Percentiles rank a stretch among this genome's conserved stretches.
phyloP scores from a whole-genome alignment of 2,113 vertebrate genomes.

The Syrmaticus mikado region DNA sequence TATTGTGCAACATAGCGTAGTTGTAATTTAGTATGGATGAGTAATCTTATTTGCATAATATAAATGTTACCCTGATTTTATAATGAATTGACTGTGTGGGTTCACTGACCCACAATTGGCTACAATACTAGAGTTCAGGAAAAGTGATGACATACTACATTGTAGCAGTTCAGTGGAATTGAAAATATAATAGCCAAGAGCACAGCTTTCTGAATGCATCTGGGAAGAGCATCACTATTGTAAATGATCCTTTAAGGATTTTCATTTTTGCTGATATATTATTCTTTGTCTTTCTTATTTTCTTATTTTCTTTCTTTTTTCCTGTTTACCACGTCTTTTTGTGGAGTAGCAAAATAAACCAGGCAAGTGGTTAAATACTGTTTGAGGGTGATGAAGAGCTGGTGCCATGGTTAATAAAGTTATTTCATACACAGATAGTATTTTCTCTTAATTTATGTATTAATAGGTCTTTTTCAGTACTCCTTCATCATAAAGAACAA shows the following conservation, averaged over 20 bases:
- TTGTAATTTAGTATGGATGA: conserved; percentile 29
- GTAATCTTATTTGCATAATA: conserved; percentile 53
- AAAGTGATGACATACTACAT: neutral
- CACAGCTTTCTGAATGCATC: conserved; percentile 6
- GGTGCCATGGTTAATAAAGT: neutral
- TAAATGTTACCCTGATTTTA: conserved; percentile 45
- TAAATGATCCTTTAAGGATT: neutral
- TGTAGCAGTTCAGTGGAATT: conserved; percentile 8
- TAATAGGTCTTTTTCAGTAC: neutral
- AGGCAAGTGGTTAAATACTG: neutral
- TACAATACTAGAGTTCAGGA: neutral
- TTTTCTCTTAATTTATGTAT: neutral
- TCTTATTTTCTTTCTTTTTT: neutral
- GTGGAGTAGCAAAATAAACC: neutral
- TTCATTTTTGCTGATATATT: neutral
- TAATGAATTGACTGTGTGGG: conserved; percentile 18
- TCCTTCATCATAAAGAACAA: neutral
- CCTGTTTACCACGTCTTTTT: neutral
- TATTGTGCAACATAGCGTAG: conserved; percentile 1
- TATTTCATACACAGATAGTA: neutral
- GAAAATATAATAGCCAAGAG: conserved; percentile 36
- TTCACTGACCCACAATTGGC: neutral
- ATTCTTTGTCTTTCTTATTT: neutral
- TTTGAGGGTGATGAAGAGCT: neutral
- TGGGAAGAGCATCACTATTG: neutral